A percentile compares a stretch with the other conserved stretches of the same genome.
These are phyloP conservation scores for Lutraria lutraria DNA, from an alignment of 2,888 invertebrate species.

Conservation along the genomic window DNA sequence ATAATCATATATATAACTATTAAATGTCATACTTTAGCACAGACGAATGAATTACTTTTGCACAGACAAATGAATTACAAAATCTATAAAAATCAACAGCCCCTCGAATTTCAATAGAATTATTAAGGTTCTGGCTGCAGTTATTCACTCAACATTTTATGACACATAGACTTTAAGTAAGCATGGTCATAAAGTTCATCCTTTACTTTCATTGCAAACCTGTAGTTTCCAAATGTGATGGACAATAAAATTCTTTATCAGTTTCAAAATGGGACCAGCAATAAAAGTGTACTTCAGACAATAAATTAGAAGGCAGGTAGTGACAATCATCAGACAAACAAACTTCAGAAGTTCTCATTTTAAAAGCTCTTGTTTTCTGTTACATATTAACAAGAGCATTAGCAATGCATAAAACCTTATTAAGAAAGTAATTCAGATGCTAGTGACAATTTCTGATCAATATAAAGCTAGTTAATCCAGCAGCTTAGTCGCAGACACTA, in stretches of 20 bases:
- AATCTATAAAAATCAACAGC: neutral
- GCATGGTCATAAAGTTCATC: neutral
- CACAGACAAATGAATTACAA: neutral
- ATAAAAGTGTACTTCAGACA: neutral
- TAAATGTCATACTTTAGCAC: neutral
- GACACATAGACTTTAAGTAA: neutral
- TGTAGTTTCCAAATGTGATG: no score
- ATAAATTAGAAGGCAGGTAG: neutral
- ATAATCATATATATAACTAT: neutral
- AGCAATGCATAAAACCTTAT: neutral
- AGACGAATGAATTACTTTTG: neutral
- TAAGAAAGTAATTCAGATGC: slow-evolving; percentile 6
- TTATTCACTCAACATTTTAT: neutral
- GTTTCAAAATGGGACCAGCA: no score
- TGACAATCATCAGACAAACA: neutral
- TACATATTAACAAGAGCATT: neutral
- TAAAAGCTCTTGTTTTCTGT: neutral
- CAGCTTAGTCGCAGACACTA: neutral
- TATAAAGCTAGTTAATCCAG: slow-evolving; percentile 19
- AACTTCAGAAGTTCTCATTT: neutral
- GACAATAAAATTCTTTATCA: no score
- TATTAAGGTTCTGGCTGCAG: neutral
- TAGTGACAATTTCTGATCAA: slow-evolving; percentile 32
- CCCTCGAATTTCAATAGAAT: neutral
- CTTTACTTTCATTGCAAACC: neutral